Evolutionary conservation across 2,113 vertebrate species (phyloP).

Genomic region (Isurus oxyrinchus): DNA sequence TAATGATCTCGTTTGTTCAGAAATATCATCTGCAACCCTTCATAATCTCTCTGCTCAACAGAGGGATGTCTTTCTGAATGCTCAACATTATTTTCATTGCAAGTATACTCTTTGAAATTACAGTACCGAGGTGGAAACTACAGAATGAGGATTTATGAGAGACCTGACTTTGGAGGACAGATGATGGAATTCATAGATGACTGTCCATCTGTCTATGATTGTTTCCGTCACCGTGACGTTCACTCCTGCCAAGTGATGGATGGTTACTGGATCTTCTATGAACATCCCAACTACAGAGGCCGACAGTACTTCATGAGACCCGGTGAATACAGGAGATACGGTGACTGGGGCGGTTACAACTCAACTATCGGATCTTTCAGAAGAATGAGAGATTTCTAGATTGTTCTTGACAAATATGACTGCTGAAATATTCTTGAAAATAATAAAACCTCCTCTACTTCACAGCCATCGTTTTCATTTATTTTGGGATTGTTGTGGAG

Average conservation of each 20-base stretch:
- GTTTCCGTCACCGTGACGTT: conserved; percentile 51
- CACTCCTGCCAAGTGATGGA: conserved; percentile 55
- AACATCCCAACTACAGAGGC: not conserved
- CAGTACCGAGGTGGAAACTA: conserved; percentile 55
- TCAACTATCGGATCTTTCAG: conserved; percentile 62
- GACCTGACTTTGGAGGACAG: too few relatives aligned
- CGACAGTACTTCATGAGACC: conserved; percentile 57
- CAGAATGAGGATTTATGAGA: conserved; percentile 57
- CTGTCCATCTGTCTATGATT: conserved; percentile 53
- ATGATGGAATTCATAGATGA: conserved; percentile 55
- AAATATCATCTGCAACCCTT: not conserved
- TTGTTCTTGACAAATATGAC: conserved; percentile 22
- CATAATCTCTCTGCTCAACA: not conserved
- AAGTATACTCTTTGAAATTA: not conserved
- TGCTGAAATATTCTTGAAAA: not conserved
- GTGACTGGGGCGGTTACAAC: conserved; percentile 54
- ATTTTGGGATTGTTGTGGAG: not conserved
- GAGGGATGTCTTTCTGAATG: not conserved
- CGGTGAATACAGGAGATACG: conserved; percentile 46
- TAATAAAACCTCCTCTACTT: not conserved
- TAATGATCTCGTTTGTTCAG: not conserved
- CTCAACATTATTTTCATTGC: too few relatives aligned
- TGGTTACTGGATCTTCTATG: conserved; percentile 57
- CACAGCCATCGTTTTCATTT: not conserved
- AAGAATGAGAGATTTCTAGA: conserved; percentile 52